Conservation (phyloP, 2,113 vertebrate species). For the Girardinichthys multiradiatus region DNA sequence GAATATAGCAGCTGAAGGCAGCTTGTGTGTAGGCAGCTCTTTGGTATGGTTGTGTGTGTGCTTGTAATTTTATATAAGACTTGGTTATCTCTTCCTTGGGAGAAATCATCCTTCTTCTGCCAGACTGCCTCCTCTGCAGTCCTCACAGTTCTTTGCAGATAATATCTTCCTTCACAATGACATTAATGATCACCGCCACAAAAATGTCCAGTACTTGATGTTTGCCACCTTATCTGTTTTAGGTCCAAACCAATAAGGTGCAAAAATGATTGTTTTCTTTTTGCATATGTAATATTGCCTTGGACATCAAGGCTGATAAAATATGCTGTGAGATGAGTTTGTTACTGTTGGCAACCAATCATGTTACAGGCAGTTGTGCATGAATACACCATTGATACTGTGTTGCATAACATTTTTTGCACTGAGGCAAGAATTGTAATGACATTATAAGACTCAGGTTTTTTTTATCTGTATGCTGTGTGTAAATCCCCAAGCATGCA, state of each 20-base stretch:
- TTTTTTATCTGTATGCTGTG: not conserved
- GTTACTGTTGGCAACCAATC: not conserved
- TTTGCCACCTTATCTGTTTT: slow-evolving; percentile 2
- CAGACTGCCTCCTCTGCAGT: slow-evolving; percentile 44
- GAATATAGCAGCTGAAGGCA: not conserved
- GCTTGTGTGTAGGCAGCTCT: slow-evolving; percentile 42
- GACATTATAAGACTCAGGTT: not conserved
- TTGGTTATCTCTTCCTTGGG: slow-evolving; percentile 45
- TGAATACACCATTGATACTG: not conserved
- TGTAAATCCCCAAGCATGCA: too few relatives aligned
- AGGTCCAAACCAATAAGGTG: slow-evolving; percentile 4
- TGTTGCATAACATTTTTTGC: not conserved
- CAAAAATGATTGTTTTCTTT: not conserved
- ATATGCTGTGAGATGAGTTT: not conserved
- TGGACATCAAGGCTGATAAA: not conserved
- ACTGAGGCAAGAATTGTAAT: not conserved
- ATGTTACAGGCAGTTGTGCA: slow-evolving; percentile 1
- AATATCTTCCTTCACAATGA: slow-evolving; percentile 20
- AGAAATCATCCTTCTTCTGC: slow-evolving; percentile 39
- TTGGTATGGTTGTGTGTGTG: slow-evolving; percentile 1
- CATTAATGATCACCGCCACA: slow-evolving; percentile 9
- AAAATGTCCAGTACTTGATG: not conserved
- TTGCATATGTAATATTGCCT: not conserved
- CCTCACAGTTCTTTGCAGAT: slow-evolving; percentile 33
- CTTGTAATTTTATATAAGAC: slow-evolving; percentile 54